phyloP scores from a whole-genome alignment of 2,797 vertebrate species.

The Hemitrygon akajei region DNA sequence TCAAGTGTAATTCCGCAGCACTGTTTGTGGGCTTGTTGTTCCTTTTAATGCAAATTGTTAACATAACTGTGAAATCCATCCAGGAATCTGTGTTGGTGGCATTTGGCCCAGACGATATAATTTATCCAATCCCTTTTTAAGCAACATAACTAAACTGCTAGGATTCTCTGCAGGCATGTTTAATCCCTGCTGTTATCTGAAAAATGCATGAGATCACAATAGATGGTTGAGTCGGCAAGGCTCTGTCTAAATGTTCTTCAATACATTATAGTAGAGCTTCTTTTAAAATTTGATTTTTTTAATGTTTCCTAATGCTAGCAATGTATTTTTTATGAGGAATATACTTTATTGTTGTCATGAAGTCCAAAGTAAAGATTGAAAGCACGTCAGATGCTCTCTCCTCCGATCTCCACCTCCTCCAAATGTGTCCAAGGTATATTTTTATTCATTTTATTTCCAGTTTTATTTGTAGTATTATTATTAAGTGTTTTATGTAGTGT shows the following conservation, averaged over 20 bases:
- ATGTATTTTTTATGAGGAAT: neutral
- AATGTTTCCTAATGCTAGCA: neutral
- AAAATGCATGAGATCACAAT: slow-evolving; percentile 38
- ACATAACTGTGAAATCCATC: slow-evolving; percentile 25
- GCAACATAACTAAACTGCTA: slow-evolving; percentile 36
- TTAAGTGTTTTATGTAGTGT: neutral
- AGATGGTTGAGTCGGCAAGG: slow-evolving; percentile 21
- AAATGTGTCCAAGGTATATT: neutral
- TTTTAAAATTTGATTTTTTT: neutral
- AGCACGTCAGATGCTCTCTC: neutral
- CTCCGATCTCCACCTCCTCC: neutral
- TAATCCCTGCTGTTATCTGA: slow-evolving; percentile 37
- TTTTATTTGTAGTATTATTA: neutral
- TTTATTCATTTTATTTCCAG: neutral
- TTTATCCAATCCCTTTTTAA: slow-evolving; percentile 38
- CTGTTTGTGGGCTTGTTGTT: slow-evolving; percentile 23
- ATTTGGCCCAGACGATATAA: slow-evolving; percentile 32
- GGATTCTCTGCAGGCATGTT: slow-evolving; percentile 33
- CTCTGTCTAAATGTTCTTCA: slow-evolving; percentile 34
- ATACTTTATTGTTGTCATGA: neutral
- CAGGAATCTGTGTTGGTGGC: slow-evolving; percentile 33
- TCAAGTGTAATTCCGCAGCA: neutral
- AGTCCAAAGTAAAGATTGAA: neutral
- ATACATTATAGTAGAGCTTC: neutral
- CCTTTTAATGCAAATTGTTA: slow-evolving; percentile 29